Conservation (phyloP, 2,797 vertebrate genomes). For the Sebastes minor region DNA sequence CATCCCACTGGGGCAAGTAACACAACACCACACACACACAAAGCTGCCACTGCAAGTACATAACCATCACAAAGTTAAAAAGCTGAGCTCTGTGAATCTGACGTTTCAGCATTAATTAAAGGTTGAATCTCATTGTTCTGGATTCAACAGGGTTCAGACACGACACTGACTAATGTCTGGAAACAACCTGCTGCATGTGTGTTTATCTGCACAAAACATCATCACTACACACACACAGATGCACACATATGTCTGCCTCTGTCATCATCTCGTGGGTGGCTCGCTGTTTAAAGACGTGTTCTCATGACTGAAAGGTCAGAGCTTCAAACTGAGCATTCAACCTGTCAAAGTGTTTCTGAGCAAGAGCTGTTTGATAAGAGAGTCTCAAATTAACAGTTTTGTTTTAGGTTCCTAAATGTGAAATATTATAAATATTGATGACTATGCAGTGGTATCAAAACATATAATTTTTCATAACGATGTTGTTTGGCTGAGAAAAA, state of each 20-base stretch:
- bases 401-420: not conserved
- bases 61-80: not conserved
- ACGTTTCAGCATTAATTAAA: slow-evolving; percentile 13
- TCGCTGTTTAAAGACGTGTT: slow-evolving; percentile 52
- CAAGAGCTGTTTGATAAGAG: not conserved
- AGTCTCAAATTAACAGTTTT: too few species aligned
- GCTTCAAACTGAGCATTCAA: slow-evolving; percentile 17
- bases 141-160: not conserved
- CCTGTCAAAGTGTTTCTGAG: slow-evolving; percentile 11
- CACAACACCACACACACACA: slow-evolving; percentile 38
- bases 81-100: slow-evolving; percentile 4
- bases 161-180: slow-evolving; percentile 46
- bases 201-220: not conserved
- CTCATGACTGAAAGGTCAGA: slow-evolving; percentile 52
- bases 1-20: slow-evolving; percentile 33
- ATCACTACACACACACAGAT: not conserved
- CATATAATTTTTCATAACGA: too few species aligned
- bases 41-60: slow-evolving; percentile 5
- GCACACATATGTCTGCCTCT: slow-evolving; percentile 16
- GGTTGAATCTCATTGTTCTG: not conserved
- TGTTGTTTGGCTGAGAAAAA: not conserved
- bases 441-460: not conserved
- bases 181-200: slow-evolving; percentile 28
- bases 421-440: not conserved
- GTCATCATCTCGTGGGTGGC: slow-evolving; percentile 52